Evolutionary conservation across 1,140 invertebrate species (phyloP).

Genomic region (Himalopsyche phryganea): DNA sequence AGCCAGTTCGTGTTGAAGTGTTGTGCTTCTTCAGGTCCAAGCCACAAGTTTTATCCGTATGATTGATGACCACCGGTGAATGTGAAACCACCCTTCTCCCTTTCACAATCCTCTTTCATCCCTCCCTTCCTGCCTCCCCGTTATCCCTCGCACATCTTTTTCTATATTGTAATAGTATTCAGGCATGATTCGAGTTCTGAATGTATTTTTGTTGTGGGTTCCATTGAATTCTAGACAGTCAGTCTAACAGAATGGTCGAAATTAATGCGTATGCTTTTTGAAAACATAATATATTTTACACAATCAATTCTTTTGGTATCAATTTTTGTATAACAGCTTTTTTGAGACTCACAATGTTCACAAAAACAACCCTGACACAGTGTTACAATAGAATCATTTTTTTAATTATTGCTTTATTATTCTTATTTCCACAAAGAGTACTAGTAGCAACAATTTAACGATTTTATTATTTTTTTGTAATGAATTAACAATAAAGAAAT

Average conservation of each 20-base stretch:
- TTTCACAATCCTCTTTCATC: neutral
- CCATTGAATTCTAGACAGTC: conserved; percentile 2
- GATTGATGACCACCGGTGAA: conserved; percentile 32
- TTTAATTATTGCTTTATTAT: too few relatives aligned
- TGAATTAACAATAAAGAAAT: too few relatives aligned
- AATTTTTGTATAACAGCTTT: too few relatives aligned
- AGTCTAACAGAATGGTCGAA: neutral
- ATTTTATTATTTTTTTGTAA: too few relatives aligned
- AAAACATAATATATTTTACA: too few relatives aligned
- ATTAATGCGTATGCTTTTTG: neutral
- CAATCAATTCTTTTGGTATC: too few relatives aligned
- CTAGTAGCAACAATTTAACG: too few relatives aligned
- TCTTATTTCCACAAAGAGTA: too few relatives aligned
- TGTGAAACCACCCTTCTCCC: conserved; percentile 17
- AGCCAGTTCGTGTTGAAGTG: conserved; percentile 21
- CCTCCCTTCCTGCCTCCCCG: neutral
- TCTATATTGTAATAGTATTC: neutral
- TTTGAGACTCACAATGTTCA: too few relatives aligned
- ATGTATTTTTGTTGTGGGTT: too few relatives aligned
- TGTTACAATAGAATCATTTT: too few relatives aligned
- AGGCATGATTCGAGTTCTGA: neutral
- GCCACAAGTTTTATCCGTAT: conserved; percentile 24
- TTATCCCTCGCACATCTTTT: conserved; percentile 3
- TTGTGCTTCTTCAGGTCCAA: conserved; percentile 23
- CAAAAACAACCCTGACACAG: too few relatives aligned